A percentile compares a stretch with the other conserved stretches of the same genome.
Evolutionary conservation across 2,113 vertebrate species (phyloP).

Genomic region (Condylura cristata): DNA sequence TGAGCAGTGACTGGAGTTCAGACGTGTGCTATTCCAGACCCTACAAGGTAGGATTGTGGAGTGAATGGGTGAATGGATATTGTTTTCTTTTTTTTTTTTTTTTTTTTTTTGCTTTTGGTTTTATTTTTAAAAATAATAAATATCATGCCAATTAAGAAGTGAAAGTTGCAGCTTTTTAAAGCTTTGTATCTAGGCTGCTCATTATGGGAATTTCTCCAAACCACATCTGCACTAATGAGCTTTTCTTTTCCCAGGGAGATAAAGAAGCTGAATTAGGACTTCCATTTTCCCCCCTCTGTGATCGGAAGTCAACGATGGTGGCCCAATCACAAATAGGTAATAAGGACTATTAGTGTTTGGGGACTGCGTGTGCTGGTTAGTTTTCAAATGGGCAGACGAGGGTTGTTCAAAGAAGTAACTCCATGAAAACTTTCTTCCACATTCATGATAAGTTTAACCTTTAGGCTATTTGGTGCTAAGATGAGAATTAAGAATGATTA

Average conservation of each 20-base stretch:
- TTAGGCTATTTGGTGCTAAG: neutral
- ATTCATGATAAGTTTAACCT: neutral
- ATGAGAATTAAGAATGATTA: neutral
- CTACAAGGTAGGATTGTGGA: too few relatives aligned
- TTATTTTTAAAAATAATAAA: neutral
- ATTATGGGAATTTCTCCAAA: slow-evolving; percentile 9
- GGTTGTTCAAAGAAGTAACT: neutral
- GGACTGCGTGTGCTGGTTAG: neutral
- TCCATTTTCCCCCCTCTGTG: slow-evolving; percentile 97
- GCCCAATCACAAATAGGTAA: slow-evolving; percentile 98
- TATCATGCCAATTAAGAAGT: slow-evolving; percentile 13
- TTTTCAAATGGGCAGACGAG: neutral
- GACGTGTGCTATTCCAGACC: too few relatives aligned
- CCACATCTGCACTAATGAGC: neutral
- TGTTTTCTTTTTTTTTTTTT: too few relatives aligned
- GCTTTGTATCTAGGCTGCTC: neutral
- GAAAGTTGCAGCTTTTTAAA: neutral
- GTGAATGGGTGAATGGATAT: too few relatives aligned
- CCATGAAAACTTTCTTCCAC: neutral
- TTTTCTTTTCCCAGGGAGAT: slow-evolving; percentile 91
- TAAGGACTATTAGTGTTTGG: neutral
- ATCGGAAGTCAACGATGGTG: slow-evolving; percentile 97
- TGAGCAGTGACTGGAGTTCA: too few relatives aligned
- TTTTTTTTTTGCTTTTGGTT: too few relatives aligned
- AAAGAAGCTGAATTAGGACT: slow-evolving; percentile 96